A percentile compares a stretch with the other conserved stretches of the same genome.
Conservation (phyloP, 2,888 invertebrate species). For the Ectemnius continuus region DNA sequence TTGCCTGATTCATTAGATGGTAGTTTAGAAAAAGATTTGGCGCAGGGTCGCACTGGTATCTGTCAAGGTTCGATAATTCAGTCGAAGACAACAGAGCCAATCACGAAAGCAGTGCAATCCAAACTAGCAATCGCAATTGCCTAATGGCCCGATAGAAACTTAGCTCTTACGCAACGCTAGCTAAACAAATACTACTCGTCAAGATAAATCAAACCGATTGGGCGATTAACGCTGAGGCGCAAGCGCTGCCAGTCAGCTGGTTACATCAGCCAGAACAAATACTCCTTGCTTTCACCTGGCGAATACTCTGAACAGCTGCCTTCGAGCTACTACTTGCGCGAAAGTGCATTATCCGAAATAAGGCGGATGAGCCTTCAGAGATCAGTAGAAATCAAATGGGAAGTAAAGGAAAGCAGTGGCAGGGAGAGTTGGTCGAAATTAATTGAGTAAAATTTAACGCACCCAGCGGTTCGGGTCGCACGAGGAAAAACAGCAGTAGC, state of each 20-base stretch:
- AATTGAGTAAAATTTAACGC: conserved; percentile 4
- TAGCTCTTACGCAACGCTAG: conserved; percentile 2
- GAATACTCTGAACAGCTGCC: too few relatives aligned
- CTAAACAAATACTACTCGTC: background rate
- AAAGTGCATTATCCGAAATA: too few relatives aligned
- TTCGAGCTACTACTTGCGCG: too few relatives aligned
- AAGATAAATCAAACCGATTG: conserved; percentile 3
- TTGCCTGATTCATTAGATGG: too few relatives aligned
- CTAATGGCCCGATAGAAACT: background rate
- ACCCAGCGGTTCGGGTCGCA: background rate
- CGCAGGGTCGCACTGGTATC: background rate
- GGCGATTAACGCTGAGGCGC: background rate
- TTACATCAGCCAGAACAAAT: too few relatives aligned
- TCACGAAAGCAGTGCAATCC: background rate
- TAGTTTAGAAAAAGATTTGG: background rate
- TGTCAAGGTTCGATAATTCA: background rate
- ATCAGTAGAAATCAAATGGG: too few relatives aligned
- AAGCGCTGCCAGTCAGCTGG: too few relatives aligned
- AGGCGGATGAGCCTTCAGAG: too few relatives aligned
- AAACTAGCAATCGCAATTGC: background rate
- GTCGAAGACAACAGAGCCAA: background rate
- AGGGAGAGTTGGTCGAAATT: background rate
- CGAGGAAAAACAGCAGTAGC: background rate
- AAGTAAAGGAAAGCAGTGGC: too few relatives aligned
- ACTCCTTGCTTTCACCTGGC: too few relatives aligned